Conservation (phyloP, 2,797 vertebrate genomes). For the Chanos chanos region DNA sequence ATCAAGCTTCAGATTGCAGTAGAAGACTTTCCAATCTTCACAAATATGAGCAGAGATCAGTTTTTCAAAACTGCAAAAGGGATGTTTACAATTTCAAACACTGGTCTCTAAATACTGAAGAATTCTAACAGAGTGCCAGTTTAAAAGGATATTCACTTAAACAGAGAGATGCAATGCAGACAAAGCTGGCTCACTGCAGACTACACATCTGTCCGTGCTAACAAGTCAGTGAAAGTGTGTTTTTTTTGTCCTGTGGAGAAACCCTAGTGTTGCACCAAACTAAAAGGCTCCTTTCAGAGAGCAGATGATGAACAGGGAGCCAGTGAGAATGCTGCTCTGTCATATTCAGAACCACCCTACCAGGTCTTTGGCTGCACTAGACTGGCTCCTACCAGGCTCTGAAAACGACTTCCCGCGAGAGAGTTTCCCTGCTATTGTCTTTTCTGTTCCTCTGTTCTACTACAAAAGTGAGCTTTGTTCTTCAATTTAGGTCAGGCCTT, state of each 20-base stretch:
- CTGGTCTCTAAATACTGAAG: constrained; percentile 3
- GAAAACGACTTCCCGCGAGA: too few species aligned
- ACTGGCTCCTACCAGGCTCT: too few species aligned
- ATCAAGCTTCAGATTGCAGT: too few species aligned
- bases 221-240: too few species aligned
- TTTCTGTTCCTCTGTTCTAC: background rate
- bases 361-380: constrained; percentile 4
- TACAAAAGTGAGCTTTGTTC: constrained; percentile 12
- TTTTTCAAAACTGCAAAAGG: background rate
- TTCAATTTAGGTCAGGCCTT: constrained; percentile 1
- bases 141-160: constrained; percentile 7
- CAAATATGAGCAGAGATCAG: too few species aligned
- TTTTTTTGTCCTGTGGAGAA: too few species aligned
- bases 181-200: constrained; percentile 9
- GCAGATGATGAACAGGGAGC: too few species aligned
- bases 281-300: too few species aligned
- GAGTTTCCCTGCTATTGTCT: background rate
- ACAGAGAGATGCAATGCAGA: background rate
- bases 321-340: too few species aligned
- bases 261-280: too few species aligned
- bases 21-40: too few species aligned
- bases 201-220: too few species aligned
- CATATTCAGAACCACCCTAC: background rate
- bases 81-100: background rate
- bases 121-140: constrained; percentile 3